These are phyloP conservation scores for Caenorhabditis sp. DNA, from an alignment of 2,888 invertebrate species.

Conservation along the genomic window DNA sequence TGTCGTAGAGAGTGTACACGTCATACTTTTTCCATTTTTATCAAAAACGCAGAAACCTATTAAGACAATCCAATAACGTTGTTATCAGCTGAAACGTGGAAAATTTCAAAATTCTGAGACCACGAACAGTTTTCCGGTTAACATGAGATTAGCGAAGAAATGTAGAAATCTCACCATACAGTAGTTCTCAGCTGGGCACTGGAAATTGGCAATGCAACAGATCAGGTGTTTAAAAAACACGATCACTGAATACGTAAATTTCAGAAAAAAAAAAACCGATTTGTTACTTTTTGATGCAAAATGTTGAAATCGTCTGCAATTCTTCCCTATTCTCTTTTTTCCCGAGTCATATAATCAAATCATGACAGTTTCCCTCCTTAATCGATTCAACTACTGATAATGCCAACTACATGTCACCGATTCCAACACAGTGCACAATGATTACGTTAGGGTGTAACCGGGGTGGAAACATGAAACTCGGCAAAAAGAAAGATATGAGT, in stretches of 20 bases:
- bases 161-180: no score
- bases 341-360: conserved; percentile 26
- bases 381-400: conserved; percentile 55
- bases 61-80: conserved; percentile 54
- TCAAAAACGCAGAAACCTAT: conserved; percentile 21
- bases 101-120: conserved; percentile 28
- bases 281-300: no score
- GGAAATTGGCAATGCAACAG: no score
- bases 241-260: no score
- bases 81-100: conserved; percentile 53
- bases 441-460: conserved; percentile 57
- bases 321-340: not conserved
- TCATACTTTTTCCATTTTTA: conserved; percentile 44
- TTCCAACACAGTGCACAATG: conserved; percentile 57
- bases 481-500: conserved; percentile 40
- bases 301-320: not conserved
- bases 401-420: conserved; percentile 47
- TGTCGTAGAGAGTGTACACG: conserved; percentile 46
- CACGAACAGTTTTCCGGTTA: not conserved
- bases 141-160: no score
- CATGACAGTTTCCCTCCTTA: conserved; percentile 35
- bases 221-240: no score
- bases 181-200: no score
- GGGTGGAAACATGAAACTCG: conserved; percentile 31
- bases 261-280: no score